phyloP scores from a whole-genome alignment of 1,140 invertebrate genomes.

The Penaeus chinensis region DNA sequence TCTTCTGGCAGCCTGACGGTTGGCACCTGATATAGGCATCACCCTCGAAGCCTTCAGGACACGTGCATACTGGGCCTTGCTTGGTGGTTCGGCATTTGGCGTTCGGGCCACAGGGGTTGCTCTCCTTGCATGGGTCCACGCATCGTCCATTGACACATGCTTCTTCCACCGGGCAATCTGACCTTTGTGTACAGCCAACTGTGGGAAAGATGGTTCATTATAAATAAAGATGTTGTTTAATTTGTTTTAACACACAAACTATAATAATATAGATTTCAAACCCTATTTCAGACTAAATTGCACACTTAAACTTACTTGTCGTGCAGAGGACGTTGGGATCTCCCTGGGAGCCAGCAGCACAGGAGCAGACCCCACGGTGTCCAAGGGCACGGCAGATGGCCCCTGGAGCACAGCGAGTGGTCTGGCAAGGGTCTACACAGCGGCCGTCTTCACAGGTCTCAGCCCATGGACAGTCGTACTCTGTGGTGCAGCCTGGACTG shows the following conservation, averaged over 20 bases:
- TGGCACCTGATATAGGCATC: slow-evolving; percentile 74
- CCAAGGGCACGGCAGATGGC: slow-evolving; percentile 79
- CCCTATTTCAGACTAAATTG: no score
- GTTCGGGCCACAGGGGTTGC: slow-evolving; percentile 81
- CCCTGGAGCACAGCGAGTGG: slow-evolving; percentile 78
- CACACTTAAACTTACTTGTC: slow-evolving; percentile 58
- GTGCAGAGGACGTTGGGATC: slow-evolving; percentile 82
- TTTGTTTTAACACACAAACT: no score
- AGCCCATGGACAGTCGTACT: slow-evolving; percentile 87
- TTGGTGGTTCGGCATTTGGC: slow-evolving; percentile 79
- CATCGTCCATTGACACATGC: slow-evolving; percentile 66
- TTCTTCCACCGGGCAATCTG: slow-evolving; percentile 65
- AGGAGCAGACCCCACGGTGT: slow-evolving; percentile 84
- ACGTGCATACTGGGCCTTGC: slow-evolving; percentile 80
- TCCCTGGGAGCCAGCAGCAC: slow-evolving; percentile 79
- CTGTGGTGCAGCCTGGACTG: slow-evolving; percentile 81
- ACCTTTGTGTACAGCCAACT: slow-evolving; percentile 61
- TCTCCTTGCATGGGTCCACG: slow-evolving; percentile 66
- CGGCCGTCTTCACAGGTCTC: slow-evolving; percentile 83
- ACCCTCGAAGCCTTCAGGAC: slow-evolving; percentile 82
- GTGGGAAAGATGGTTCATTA: slow-evolving; percentile 64
- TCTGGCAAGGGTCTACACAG: slow-evolving; percentile 82
- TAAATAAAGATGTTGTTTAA: no score
- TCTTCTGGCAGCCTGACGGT: slow-evolving; percentile 52
- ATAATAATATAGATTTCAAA: no score